phyloP scores from a whole-genome alignment of 2,888 invertebrate genomes.

The Halictus ligatus region DNA sequence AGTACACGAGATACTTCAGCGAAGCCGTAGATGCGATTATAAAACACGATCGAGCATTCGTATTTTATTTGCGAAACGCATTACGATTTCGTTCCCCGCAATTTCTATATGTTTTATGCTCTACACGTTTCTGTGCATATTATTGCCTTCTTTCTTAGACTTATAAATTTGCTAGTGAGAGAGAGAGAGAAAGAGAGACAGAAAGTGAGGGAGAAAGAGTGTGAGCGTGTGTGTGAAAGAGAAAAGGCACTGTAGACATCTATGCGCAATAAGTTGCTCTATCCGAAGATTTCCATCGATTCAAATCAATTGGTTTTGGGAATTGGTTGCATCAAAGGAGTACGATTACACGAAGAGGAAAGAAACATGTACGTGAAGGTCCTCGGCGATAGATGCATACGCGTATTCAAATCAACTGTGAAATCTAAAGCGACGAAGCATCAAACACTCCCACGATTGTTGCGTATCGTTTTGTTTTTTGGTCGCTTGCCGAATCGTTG shows the following conservation, averaged over 20 bases:
- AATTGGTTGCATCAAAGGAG: background rate
- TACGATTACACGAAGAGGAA: background rate
- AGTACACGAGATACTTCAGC: slow-evolving; percentile 45
- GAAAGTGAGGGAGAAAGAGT: no score
- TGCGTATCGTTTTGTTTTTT: slow-evolving; percentile 33
- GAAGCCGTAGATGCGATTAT: slow-evolving; percentile 1
- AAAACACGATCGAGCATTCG: background rate
- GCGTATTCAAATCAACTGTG: slow-evolving; percentile 9
- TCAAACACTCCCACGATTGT: slow-evolving; percentile 5
- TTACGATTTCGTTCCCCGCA: slow-evolving; percentile 22
- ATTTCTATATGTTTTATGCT: slow-evolving; percentile 33
- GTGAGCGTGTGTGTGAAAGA: background rate
- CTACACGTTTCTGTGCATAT: background rate
- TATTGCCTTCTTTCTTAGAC: background rate
- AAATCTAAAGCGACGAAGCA: slow-evolving; percentile 10
- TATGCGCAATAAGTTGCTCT: background rate
- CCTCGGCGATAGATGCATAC: background rate
- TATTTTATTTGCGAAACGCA: slow-evolving; percentile 16
- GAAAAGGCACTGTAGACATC: background rate
- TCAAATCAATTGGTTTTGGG: background rate
- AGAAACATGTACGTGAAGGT: slow-evolving; percentile 3
- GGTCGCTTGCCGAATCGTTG: slow-evolving; percentile 57
- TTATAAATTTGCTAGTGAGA: background rate
- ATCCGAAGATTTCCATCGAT: background rate
- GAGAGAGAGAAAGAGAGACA: background rate